A percentile compares a stretch with the other conserved stretches of the same genome.
phyloP scores from a whole-genome alignment of 2,797 vertebrate genomes.

The Phoxinus dragarum region DNA sequence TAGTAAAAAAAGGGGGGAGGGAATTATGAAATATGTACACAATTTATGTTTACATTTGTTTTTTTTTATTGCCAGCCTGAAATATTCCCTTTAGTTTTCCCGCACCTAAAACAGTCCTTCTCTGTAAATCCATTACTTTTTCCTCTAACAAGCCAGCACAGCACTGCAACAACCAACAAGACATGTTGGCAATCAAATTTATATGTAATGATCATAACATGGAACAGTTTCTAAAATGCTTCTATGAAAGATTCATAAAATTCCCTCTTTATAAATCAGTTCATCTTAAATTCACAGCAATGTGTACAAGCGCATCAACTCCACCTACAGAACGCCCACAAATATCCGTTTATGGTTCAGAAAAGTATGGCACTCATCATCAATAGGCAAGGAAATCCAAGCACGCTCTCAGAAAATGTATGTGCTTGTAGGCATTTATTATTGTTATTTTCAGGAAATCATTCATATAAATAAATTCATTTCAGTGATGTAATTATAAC shows the following conservation, averaged over 20 bases:
- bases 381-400: not conserved
- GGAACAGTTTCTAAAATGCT: not conserved
- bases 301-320: not conserved
- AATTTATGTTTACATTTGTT: too few species aligned
- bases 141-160: not conserved
- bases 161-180: not conserved
- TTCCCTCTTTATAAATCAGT: not conserved
- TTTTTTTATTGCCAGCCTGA: not conserved
- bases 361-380: not conserved
- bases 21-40: not conserved
- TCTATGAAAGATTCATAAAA: not conserved
- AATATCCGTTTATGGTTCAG: not conserved
- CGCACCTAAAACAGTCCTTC: not conserved
- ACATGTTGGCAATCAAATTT: not conserved
- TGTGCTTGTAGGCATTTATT: not conserved
- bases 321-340: not conserved
- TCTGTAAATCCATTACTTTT: not conserved
- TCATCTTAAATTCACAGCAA: not conserved
- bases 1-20: not conserved
- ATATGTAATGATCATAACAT: not conserved
- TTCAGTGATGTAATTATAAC: not conserved
- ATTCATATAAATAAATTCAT: not conserved
- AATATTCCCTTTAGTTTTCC: not conserved
- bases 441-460: not conserved
- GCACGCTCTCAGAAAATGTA: not conserved